Percentiles rank a stretch among this genome's conserved stretches.
Evolutionary conservation across 2,113 vertebrate species (phyloP).

Genomic region (Centropus unirufus): DNA sequence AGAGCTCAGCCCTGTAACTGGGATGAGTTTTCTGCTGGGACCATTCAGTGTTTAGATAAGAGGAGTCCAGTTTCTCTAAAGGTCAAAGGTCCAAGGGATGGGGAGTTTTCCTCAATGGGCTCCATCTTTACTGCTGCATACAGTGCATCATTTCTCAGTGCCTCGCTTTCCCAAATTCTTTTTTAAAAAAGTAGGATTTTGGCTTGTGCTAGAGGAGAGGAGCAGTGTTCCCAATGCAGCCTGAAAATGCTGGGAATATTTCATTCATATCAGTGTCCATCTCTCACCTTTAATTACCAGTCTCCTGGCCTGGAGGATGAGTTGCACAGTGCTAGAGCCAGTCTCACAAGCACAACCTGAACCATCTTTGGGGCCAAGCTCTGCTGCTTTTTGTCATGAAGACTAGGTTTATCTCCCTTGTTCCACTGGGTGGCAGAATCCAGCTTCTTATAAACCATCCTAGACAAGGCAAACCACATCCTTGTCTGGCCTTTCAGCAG

Average conservation of each 20-base stretch:
- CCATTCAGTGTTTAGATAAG: neutral
- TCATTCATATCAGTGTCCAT: neutral
- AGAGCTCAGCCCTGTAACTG: neutral
- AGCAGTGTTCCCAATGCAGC: neutral
- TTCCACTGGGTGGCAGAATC: conserved; percentile 60
- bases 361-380: fast-evolving
- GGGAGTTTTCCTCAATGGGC: neutral
- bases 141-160: conserved; percentile 13
- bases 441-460: neutral
- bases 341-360: neutral
- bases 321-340: neutral
- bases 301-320: neutral
- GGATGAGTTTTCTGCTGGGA: neutral
- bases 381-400: neutral
- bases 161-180: conserved; percentile 6
- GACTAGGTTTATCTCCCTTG: neutral
- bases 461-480: neutral
- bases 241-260: neutral
- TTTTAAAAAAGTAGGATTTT: neutral
- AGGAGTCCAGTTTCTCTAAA: neutral
- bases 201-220: neutral
- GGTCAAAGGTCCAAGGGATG: neutral
- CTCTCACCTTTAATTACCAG: neutral
- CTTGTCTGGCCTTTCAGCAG: neutral
- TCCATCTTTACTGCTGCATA: neutral